Conservation (phyloP, 2,888 invertebrate genomes). For the Elmis aenea region DNA sequence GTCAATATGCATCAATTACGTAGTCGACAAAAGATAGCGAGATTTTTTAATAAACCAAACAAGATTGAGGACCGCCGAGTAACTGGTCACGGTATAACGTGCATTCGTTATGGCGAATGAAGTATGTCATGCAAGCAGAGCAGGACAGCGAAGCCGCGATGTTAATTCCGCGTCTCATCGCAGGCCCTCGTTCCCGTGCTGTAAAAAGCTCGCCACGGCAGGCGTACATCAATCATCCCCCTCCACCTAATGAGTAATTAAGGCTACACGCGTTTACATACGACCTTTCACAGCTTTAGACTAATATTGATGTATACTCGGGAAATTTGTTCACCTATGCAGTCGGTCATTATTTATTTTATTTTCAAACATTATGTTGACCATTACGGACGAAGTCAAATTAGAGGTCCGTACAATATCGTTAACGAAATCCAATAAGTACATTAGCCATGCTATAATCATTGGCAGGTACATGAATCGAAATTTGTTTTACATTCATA, state of each 20-base stretch:
- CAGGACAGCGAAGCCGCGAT: slow-evolving; percentile 30
- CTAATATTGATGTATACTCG: slow-evolving; percentile 19
- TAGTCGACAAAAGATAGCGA: too few relatives aligned
- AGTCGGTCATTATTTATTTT: too few relatives aligned
- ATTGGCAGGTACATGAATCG: too few relatives aligned
- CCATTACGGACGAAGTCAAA: too few relatives aligned
- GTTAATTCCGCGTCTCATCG: slow-evolving; percentile 34
- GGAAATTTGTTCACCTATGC: slow-evolving; percentile 9
- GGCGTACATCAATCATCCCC: slow-evolving; percentile 31
- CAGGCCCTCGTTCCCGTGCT: slow-evolving; percentile 25
- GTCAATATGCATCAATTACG: too few relatives aligned
- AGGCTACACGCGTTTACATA: slow-evolving; percentile 29
- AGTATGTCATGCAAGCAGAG: slow-evolving; percentile 36
- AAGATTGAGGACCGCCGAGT: slow-evolving; percentile 28
- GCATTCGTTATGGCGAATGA: slow-evolving; percentile 41
- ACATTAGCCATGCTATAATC: too few relatives aligned
- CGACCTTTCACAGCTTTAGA: slow-evolving; percentile 18
- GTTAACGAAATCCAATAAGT: too few relatives aligned
- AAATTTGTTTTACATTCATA: too few relatives aligned
- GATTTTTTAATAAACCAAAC: too few relatives aligned
- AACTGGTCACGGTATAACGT: slow-evolving; percentile 38
- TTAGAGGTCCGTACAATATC: too few relatives aligned
- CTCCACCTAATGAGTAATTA: slow-evolving; percentile 31
- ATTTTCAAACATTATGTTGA: too few relatives aligned
- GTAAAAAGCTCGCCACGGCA: slow-evolving; percentile 35